Evolutionary conservation across 2,113 vertebrate species (phyloP).

Genomic region (Micromys minutus): DNA sequence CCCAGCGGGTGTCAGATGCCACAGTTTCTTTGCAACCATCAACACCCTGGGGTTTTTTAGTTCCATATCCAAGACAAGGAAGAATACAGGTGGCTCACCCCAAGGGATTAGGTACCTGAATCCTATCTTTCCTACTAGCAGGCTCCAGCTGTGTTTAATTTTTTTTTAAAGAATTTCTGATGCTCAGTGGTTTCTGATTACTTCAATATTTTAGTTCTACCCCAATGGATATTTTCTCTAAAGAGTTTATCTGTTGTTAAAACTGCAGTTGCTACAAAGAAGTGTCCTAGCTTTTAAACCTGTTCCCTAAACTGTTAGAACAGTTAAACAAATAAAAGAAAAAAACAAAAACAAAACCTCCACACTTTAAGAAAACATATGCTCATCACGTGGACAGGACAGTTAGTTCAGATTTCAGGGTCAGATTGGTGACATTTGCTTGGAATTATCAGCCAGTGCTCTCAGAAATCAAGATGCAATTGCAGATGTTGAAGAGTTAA

Average conservation of each 20-base stretch:
- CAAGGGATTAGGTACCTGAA: constrained; percentile 97
- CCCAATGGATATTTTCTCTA: constrained; percentile 92
- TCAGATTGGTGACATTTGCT: neutral
- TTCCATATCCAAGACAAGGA: constrained; percentile 89
- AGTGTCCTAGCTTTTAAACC: constrained; percentile 81
- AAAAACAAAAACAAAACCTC: constrained; percentile 28
- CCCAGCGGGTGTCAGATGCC: constrained; percentile 94
- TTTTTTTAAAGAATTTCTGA: constrained; percentile 96
- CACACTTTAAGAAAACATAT: constrained; percentile 42
- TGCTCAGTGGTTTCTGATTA: constrained; percentile 97
- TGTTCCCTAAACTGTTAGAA: constrained; percentile 77
- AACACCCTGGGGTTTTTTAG: constrained; percentile 93
- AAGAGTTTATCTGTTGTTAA: constrained; percentile 92
- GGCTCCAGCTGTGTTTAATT: constrained; percentile 96
- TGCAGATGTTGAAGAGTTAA: neutral
- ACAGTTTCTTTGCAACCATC: constrained; percentile 91
- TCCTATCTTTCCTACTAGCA: constrained; percentile 94
- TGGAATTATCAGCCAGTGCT: constrained; percentile 46
- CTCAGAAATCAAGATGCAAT: neutral
- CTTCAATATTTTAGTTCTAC: constrained; percentile 99
- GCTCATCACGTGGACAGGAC: neutral
- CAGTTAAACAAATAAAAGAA: constrained; percentile 39
- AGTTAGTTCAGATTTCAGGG: neutral
- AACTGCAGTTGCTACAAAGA: constrained; percentile 86
- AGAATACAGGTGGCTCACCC: constrained; percentile 89